phyloP scores from a whole-genome alignment of 2,888 invertebrate species.

The Caenorhabditis sp. region DNA sequence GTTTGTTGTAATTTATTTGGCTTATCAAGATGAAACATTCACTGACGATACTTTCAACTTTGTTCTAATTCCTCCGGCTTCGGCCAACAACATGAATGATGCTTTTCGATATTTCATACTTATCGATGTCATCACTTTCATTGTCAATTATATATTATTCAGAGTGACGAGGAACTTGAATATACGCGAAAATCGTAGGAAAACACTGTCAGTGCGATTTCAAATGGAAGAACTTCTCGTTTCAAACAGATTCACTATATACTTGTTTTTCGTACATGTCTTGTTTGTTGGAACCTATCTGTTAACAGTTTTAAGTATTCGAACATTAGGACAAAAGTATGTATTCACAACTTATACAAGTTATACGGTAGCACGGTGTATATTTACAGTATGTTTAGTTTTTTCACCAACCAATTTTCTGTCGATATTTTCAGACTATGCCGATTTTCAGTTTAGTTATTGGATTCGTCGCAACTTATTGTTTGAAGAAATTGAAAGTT shows the following conservation, averaged over 20 bases:
- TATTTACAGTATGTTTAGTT: conserved; percentile 1
- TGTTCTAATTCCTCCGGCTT: conserved; percentile 13
- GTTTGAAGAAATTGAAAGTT: conserved; percentile 1
- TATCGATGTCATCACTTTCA: conserved; percentile 8
- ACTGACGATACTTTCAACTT: conserved; percentile 14
- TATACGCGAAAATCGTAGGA: conserved; percentile 7
- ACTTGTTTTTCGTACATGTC: conserved; percentile 15
- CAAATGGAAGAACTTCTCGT: conserved; percentile 27
- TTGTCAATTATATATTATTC: conserved; percentile 10
- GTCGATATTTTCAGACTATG: conserved; percentile 17
- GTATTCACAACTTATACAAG: conserved; percentile 5
- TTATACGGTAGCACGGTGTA: conserved; percentile 3
- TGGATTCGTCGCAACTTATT: conserved; percentile 8
- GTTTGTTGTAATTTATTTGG: neutral
- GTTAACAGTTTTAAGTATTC: conserved; percentile 6
- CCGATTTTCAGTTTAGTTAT: conserved; percentile 17
- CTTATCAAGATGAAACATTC: conserved; percentile 9
- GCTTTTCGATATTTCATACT: conserved; percentile 4
- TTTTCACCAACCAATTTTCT: too few relatives aligned
- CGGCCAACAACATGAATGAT: conserved; percentile 3
- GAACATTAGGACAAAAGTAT: neutral
- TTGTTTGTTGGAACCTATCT: conserved; percentile 19
- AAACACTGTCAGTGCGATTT: conserved; percentile 10
- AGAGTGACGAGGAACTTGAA: conserved; percentile 5
- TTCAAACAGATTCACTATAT: conserved; percentile 16